Base-by-base conservation (phyloP, 2,113 vertebrate genomes). In the Tympanuchus pallidicinctus region DNA sequence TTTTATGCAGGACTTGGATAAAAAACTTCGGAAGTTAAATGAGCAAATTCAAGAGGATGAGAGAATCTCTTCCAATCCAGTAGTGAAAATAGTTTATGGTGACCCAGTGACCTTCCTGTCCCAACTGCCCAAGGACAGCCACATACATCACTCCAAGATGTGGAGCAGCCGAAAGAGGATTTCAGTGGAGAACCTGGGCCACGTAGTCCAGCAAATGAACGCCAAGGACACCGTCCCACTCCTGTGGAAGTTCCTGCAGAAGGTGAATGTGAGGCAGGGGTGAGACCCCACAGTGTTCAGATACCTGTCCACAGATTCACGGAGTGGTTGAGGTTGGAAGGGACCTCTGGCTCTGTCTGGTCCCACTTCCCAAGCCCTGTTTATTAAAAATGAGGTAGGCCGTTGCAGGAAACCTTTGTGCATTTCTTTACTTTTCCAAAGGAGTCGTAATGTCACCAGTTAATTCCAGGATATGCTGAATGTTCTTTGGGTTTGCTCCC, bases 181-280 rank as follows among this genome's bases (percentile, higher is more conserved):
- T 38, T 99, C 98, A 0, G 92, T 99, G 34, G 96, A 98, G 86
- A 97, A 98, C 94, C 97, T 99, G 79, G 93, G 96, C 14, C 98
- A 99, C 19, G 81, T 99, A 1, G 97, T 99, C 52, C 98, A 98
- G 97, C 98, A 99, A 64, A 98, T 98, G 76, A 97, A 98, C 5
- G 98, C 98, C 82, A 98, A 95, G 79, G 98, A 99, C 43, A 36
- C 47, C 0, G 89, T 99, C 38, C 99, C 99, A 8, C 83, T 99
- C 9, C 97, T 99, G 47, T 99, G 98, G 98, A 98, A 96, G 66
- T 99, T 99, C 94, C 97, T 99, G 81, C 98, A 99, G 57, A 98
- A 95, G 98, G 99, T 99, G 94, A 13, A 93, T 50, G 38, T 30
- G 60, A 50, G 38, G 36, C 10, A 25, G 67, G 38, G 52, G 3